Evolutionary conservation across 2,888 invertebrate genomes (phyloP).

Genomic region (Protophormia terraenovae): DNA sequence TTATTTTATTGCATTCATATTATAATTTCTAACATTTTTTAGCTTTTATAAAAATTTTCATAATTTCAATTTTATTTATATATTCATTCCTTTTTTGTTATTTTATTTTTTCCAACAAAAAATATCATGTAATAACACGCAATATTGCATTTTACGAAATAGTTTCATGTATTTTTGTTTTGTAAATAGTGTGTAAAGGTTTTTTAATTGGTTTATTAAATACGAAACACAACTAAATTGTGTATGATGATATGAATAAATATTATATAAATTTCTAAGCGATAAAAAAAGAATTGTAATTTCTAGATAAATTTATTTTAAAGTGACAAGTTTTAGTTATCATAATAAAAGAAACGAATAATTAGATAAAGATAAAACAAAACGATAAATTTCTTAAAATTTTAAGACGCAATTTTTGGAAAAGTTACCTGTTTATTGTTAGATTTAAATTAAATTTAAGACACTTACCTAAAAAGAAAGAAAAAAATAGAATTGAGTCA

Average conservation of each 20-base stretch:
- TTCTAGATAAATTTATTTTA: too few relatives aligned
- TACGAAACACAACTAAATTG: constrained; percentile 9
- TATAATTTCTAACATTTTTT: background rate
- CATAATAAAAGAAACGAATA: too few relatives aligned
- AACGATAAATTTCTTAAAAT: too few relatives aligned
- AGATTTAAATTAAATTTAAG: background rate
- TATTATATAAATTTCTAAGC: background rate
- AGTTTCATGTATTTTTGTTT: constrained; percentile 39
- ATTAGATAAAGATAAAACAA: too few relatives aligned
- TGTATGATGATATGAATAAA: background rate
- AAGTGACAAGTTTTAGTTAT: too few relatives aligned
- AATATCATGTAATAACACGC: constrained; percentile 55
- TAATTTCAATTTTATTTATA: background rate
- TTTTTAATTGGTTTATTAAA: constrained; percentile 35
- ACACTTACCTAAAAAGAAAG: constrained; percentile 56
- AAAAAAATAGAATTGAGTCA: background rate
- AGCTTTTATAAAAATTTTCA: background rate
- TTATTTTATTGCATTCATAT: background rate
- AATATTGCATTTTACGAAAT: constrained; percentile 59
- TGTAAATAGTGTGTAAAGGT: constrained; percentile 40
- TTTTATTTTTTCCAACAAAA: constrained; percentile 18
- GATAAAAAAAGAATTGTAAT: too few relatives aligned
- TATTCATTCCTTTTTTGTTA: background rate
- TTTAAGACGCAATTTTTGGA: background rate
- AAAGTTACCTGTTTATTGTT: background rate